Percentiles rank a stretch among this genome's conserved stretches.
phyloP scores from a whole-genome alignment of 2,888 invertebrate genomes.

The Xestia c-nigrum region DNA sequence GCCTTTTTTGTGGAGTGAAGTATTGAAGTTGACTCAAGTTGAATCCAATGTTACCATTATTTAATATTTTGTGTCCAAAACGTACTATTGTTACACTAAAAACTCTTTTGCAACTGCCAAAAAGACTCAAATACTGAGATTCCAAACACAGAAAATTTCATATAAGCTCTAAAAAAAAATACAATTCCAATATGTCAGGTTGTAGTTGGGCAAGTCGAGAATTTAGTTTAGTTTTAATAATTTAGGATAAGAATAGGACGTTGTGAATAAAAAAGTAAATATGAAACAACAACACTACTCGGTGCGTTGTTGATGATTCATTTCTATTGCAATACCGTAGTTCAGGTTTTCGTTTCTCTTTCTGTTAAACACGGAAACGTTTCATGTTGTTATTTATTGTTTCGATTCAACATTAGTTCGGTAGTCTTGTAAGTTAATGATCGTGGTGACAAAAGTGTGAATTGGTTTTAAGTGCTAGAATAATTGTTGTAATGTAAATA shows the following conservation, averaged over 20 bases:
- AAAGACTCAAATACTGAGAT: slow-evolving; percentile 39
- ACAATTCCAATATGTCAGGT: slow-evolving; percentile 85
- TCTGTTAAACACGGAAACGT: slow-evolving; percentile 69
- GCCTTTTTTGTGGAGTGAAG: not conserved
- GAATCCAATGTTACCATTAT: slow-evolving; percentile 6
- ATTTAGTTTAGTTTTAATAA: slow-evolving; percentile 75
- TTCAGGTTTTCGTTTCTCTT: slow-evolving; percentile 65
- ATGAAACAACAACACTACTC: slow-evolving; percentile 71
- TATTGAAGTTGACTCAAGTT: too few species aligned
- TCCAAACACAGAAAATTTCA: slow-evolving; percentile 44
- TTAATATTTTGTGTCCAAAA: not conserved
- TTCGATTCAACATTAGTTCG: slow-evolving; percentile 75
- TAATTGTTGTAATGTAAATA: slow-evolving; percentile 89
- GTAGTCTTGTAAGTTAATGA: slow-evolving; percentile 71
- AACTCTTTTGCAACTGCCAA: not conserved
- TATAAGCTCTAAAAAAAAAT: slow-evolving; percentile 37
- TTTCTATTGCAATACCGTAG: slow-evolving; percentile 65
- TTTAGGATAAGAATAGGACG: slow-evolving; percentile 73
- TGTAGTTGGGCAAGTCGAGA: slow-evolving; percentile 73
- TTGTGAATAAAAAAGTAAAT: slow-evolving; percentile 72
- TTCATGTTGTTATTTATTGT: slow-evolving; percentile 84
- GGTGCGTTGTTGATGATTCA: slow-evolving; percentile 66
- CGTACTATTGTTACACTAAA: slow-evolving; percentile 15
- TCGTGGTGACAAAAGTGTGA: slow-evolving; percentile 64
- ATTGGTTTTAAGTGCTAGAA: slow-evolving; percentile 74